A percentile compares a stretch with the other conserved stretches of the same genome.
Conservation (phyloP, 1,140 invertebrate species). For the Aculops lycopersici region DNA sequence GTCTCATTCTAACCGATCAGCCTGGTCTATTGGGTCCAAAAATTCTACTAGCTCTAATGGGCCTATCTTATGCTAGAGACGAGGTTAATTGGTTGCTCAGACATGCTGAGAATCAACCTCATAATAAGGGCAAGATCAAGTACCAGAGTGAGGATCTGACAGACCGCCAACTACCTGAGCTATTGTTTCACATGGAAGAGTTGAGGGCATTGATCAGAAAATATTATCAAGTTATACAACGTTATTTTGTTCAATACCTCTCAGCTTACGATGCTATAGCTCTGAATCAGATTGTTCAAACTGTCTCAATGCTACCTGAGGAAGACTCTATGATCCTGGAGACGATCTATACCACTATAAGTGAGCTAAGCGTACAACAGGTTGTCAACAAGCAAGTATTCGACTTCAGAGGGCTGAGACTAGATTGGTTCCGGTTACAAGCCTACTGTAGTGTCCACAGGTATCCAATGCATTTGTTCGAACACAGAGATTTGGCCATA, state of each 20-base stretch:
- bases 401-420: constrained; percentile 65
- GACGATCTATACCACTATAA: constrained; percentile 60
- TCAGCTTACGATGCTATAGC: constrained; percentile 74
- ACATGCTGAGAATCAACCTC: constrained; percentile 75
- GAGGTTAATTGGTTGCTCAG: constrained; percentile 85
- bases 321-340: constrained; percentile 78
- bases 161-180: constrained; percentile 72
- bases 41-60: constrained; percentile 69
- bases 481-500: constrained; percentile 51
- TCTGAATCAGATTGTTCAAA: constrained; percentile 48
- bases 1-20: constrained; percentile 78
- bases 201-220: constrained; percentile 61
- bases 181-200: constrained; percentile 94
- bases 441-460: constrained; percentile 62
- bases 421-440: constrained; percentile 79
- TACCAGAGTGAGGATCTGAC: constrained; percentile 41
- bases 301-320: constrained; percentile 27
- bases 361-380: constrained; percentile 60
- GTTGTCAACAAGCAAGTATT: constrained; percentile 84
- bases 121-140: constrained; percentile 37
- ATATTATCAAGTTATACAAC: constrained; percentile 80
- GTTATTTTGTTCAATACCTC: constrained; percentile 89
- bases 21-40: constrained; percentile 85
- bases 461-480: constrained; percentile 42
- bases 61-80: constrained; percentile 65